Evolutionary conservation across 2,797 vertebrate genomes (phyloP), one percentile per base, ranked within the genome.

Genomic region (Pygocentrus nattereri): DNA sequence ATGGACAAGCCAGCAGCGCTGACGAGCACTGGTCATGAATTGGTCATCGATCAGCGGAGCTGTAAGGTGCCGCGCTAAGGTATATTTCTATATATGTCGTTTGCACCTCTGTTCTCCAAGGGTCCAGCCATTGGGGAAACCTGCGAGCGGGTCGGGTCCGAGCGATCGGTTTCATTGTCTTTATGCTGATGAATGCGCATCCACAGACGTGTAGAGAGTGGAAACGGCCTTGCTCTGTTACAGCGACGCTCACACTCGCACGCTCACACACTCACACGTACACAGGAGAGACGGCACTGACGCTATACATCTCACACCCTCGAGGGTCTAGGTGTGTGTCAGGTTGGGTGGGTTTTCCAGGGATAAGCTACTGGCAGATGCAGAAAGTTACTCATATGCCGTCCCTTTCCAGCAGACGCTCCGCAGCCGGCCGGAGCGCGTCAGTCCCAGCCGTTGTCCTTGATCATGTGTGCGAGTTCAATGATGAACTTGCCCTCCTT

Each of bases 401-500:
- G 30, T 74, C 76, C 58, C 31, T 67, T 75, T 74, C 56, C 25
- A 61, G 68, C 59, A 52, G 41, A 56, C 5, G 23, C 71, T 18
- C 31, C n/a, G 2, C 27, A 67, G 58, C 59, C n/a, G 65, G 47
- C 23, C n/a, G 23, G 7, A 69, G 49, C 65, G 49, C 31, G 23
- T 96, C 95, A 96, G 90, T 96, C 96, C 96, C 96, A 97, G 87
- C 96, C 96, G 50, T 97, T 96, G 92, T 97, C 96, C 90, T 97
- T 97, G 92, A 97, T 96, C 96, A 97, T 97, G 93, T 96, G 96
- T 80, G 96, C 95, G 86, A 97, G 92, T 90, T 97, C 96, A 89
- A 96, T 97, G 94, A 97, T 97, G 94, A 96, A 96, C 91, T 97
- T 97, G 85, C 96, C 96, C 94, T 97, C 96, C 94, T 96, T 97